Conservation (phyloP, 2,113 vertebrate species). For the Lepus europaeus region DNA sequence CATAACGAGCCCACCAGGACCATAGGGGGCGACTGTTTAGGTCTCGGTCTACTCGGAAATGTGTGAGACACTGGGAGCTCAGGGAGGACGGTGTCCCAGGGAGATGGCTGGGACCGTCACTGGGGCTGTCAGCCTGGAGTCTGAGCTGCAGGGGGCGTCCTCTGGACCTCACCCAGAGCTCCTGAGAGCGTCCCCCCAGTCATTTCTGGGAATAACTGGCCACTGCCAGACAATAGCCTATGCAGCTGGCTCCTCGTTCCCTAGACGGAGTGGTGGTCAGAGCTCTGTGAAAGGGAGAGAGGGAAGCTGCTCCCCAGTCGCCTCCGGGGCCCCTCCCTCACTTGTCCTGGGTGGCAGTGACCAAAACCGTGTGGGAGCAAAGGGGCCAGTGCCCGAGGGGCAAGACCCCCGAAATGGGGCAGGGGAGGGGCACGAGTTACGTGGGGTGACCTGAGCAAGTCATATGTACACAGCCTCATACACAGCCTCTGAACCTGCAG, state of each 20-base stretch:
- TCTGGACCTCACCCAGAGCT: accelerated
- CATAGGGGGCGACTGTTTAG: not conserved
- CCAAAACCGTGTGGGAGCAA: not conserved
- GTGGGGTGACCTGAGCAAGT: not conserved
- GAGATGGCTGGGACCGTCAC: not conserved
- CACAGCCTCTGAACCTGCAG: not conserved
- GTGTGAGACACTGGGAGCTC: not conserved
- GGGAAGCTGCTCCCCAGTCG: not conserved
- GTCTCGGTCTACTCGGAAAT: conserved; percentile 7
- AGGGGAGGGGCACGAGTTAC: not conserved
- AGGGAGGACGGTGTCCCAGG: not conserved
- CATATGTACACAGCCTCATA: not conserved
- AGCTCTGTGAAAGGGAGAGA: not conserved
- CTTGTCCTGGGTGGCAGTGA: not conserved
- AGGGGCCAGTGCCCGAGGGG: not conserved
- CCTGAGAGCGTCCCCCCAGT: not conserved
- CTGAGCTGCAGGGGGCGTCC: no score
- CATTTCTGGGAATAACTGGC: not conserved
- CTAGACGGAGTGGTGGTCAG: not conserved
- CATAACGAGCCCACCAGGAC: not conserved
- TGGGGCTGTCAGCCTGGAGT: not conserved
- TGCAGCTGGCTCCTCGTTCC: not conserved
- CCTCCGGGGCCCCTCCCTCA: not conserved
- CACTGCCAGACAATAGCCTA: not conserved
- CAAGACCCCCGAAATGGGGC: not conserved